These are phyloP conservation scores for Eupristina koningsbergeri DNA, from an alignment of 1,140 invertebrate genomes.

Conservation along the genomic window DNA sequence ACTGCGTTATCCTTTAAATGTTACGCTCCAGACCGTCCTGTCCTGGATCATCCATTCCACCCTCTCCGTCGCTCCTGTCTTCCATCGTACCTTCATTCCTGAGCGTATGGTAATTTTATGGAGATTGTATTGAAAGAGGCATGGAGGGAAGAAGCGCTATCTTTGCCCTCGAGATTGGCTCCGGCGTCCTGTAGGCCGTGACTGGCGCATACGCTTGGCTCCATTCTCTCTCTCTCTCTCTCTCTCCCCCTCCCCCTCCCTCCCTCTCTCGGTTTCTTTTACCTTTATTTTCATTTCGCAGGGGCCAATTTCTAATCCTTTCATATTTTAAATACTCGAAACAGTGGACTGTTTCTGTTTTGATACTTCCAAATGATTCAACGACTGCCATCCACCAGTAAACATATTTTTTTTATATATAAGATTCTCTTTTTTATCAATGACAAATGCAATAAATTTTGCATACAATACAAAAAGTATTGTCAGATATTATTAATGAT, in stretches of 20 bases:
- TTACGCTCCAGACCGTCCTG: constrained; percentile 31
- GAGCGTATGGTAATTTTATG: constrained; percentile 73
- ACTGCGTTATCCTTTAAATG: constrained; percentile 36
- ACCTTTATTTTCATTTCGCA: not conserved
- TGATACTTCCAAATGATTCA: not conserved
- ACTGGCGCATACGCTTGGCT: not conserved
- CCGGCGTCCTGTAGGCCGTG: not conserved
- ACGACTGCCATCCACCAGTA: not conserved
- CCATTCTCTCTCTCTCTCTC: not conserved
- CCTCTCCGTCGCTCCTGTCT: not conserved
- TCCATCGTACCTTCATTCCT: constrained; percentile 53
- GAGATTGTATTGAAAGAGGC: constrained; percentile 69
- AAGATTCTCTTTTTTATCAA: not conserved
- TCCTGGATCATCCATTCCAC: constrained; percentile 44
- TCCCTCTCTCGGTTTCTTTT: not conserved
- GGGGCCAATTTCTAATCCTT: not conserved
- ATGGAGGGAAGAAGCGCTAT: constrained; percentile 50
- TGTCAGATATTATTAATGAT: too few relatives aligned
- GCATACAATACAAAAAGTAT: too few relatives aligned
- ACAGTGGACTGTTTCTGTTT: not conserved
- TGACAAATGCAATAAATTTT: not conserved
- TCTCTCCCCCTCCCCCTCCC: too few relatives aligned
- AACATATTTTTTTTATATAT: not conserved
- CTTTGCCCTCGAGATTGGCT: not conserved
- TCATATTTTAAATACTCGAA: not conserved